Evolutionary conservation across 2,888 invertebrate genomes (phyloP), one percentile per base, ranked within the genome.

Genomic region (Ptilodon capucinus): DNA sequence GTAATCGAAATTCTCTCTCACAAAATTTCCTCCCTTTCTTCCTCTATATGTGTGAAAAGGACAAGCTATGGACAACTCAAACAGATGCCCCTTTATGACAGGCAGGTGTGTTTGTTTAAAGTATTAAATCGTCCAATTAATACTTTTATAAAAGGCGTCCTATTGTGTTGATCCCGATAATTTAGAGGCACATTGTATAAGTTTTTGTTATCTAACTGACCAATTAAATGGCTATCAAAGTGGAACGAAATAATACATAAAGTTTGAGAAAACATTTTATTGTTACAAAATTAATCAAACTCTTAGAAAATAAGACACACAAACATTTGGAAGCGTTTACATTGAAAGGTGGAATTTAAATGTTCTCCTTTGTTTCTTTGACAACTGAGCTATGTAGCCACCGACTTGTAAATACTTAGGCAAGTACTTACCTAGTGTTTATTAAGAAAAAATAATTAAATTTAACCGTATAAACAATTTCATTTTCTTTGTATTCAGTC

Each of bases 31-130:
- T 68, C 70, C 51, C 60, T 56, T n/a, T 67, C 49, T 57, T 47
- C 55, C 32, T 8, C 4, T n/a, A 4, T 2, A 44, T 21, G 61
- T 46, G 52, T 48, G 60, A 67, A 54, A 48, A 59, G 58, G 63
- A 63, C 45, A 41, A 7, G 30, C 52, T 46, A 34, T 52, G 44
- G 53, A 64, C 57, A 54, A 57, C 40, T 54, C 54, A 64, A 65
- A 79, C 80, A 82, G 80, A 76, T 81, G 81, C 63, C 43, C 46
- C 57, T 46, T 54, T 52, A 54, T 55, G 45, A 49, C 40, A 49
- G 60, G 71, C 84, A 85, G 84, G 82, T 85, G 84, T 80, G 69
- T 82, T 83, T 82, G 74, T 76, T 76, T 74, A 76, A 64, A 63
- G 62, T 60, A 61, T 71, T 61, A 76, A 73, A 79, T 78, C 70